Evolutionary conservation across 2,113 vertebrate species (phyloP), one percentile per base, ranked within the genome.

Genomic region (Ceratotherium simum): DNA sequence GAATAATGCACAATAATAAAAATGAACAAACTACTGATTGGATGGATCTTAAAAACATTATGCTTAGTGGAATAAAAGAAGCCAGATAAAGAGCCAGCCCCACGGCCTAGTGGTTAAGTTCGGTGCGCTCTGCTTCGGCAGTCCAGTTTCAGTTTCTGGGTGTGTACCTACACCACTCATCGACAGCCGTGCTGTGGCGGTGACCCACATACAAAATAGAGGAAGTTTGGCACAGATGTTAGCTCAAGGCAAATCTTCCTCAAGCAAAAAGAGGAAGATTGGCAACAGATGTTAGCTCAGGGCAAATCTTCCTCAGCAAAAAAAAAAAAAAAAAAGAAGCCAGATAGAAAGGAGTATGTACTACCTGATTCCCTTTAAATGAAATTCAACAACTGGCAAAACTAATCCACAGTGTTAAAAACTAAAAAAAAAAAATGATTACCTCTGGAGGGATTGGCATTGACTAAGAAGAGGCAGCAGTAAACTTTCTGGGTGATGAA

Each of bases 21-120:
- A 79, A 93, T 42, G 39, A 92, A 67, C 6, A 42, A 75, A 81
- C 16, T 58, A n/a, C 1, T 70, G 18, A 91, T 27, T 88, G 16
- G 42, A 56, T 39, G 23, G 33, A 72, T 96, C 69, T 95, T 54
- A 92, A 87, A 94, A 79, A n/a, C 29, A 48, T 54, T 72, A 91
- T 42, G 48, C 20, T 94, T 72, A 80, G 29, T 73, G 60, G 21
- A 58, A 16, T 89, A 46, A 91, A 56, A 73, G 21, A 65, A 84
- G 60, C 51, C 58, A 96, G 56, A 62, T 39, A 80, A 56, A 76
- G 48, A 11, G 48, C 48, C 48, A 11, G 48, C 48, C 48, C 48
- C 48, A 42, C 5, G 42, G 42, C 48, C 11, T 48, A 48, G 48
- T 48, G 48, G 48, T 48, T 48, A 48, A 48, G 48, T 48, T 48